Evolutionary conservation across 2,888 invertebrate species (phyloP), one percentile per base, ranked within the genome.

Genomic region (Spilosoma lubricipeda): DNA sequence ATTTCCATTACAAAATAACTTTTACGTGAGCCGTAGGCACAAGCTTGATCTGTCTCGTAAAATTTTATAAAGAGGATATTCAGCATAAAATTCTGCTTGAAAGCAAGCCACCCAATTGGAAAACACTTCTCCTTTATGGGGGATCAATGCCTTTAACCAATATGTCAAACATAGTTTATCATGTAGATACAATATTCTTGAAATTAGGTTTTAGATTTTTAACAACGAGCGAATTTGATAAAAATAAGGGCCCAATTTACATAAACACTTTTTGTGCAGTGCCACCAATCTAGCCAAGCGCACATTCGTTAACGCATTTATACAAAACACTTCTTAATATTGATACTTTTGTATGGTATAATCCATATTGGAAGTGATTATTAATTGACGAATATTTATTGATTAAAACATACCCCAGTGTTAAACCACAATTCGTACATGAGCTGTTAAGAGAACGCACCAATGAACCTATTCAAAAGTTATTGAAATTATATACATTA

Each of bases 1-100:
- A 11, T 56, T 56, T 56, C n/a, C 52, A 56, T 56, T 56, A 56
- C 11, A 56, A 56, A 56, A n/a, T 56, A 56, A 56, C 23, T 52
- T 56, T 56, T n/a, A n/a, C 52, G 52, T 56, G 52, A 56, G 52
- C 52, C 52, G 52, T 56, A 56, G 72, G 45, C 33, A 72, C 56
- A 78, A 67, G 42, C 27, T 36, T 15, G 27, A 33, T 33, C 39
- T 71, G 72, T 79, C 27, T 71, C 23, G n/a, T 63, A 42, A 64
- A 42, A 42, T 23, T 36, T 36, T 42, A 45, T 64, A 36, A 42
- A 27, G 27, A 64, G 23, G n/a, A 56, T 56, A 56, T 56, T 56
- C 52, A 56, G 52, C 52, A 56, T 56, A 56, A 56, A 56, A 56
- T 56, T 56, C 52, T 56, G 52, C 52, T 56, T 56, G 52, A 56